Conservation (phyloP, 2,113 vertebrate species). For the Halcyon malimbica region DNA sequence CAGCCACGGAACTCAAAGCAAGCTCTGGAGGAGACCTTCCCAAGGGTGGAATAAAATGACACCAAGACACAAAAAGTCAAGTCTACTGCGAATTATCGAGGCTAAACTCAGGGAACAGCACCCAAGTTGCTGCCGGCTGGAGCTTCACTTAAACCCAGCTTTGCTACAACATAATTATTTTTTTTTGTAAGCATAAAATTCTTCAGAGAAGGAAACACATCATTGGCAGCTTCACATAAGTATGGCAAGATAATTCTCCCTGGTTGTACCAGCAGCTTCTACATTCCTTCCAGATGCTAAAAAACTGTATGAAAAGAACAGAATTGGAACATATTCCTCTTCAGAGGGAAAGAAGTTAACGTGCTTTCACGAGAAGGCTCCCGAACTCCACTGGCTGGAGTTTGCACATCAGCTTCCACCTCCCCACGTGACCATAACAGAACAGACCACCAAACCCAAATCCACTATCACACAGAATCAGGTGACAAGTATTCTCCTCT, state of each 20-base stretch:
- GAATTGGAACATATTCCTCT: not conserved
- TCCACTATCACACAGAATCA: not conserved
- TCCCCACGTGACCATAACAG: not conserved
- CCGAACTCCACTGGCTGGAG: rapidly evolving
- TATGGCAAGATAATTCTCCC: not conserved
- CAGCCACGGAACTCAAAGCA: no score
- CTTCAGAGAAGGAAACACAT: not conserved
- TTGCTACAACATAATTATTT: not conserved
- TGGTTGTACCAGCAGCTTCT: not conserved
- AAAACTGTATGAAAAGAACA: not conserved
- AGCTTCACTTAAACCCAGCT: not conserved
- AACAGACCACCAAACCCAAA: not conserved
- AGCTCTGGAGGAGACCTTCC: not conserved
- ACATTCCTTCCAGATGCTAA: not conserved
- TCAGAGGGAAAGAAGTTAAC: not conserved
- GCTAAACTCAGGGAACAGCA: not conserved
- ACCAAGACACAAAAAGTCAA: rapidly evolving
- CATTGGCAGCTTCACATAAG: rapidly evolving
- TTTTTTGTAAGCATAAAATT: not conserved
- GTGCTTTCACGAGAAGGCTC: not conserved
- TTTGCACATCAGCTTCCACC: not conserved
- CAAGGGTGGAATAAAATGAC: not conserved
- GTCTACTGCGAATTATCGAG: rapidly evolving
- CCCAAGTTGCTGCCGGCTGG: rapidly evolving
- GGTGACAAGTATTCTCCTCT: not conserved